These are phyloP conservation scores for Plestiodon gilberti DNA, from an alignment of 2,113 vertebrate species.

Conservation along the genomic window DNA sequence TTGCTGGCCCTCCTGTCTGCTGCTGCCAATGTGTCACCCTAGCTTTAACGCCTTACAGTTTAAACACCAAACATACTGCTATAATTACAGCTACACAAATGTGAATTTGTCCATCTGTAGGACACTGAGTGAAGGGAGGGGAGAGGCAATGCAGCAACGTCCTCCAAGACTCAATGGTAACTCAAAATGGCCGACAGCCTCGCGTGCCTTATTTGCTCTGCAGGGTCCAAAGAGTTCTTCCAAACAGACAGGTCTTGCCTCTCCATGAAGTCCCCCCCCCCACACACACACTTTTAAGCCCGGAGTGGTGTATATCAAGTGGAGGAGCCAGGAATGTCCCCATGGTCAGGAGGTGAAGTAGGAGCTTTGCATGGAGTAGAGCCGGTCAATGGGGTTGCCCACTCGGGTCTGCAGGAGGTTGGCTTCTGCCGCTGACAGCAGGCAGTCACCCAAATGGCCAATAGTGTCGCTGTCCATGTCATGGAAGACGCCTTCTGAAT, in stretches of 20 bases:
- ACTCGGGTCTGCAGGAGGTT: conserved; percentile 82
- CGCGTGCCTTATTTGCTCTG: not conserved
- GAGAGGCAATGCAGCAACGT: conserved; percentile 6
- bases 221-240: conserved; percentile 18
- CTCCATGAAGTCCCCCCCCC: not conserved
- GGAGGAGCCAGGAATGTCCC: conserved; percentile 11
- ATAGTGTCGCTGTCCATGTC: conserved; percentile 89
- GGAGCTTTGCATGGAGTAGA: conserved; percentile 93
- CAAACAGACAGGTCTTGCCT: not conserved
- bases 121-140: not conserved
- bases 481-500: conserved; percentile 88
- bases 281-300: fast-evolving
- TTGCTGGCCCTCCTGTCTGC: not conserved
- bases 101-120: not conserved
- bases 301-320: not conserved
- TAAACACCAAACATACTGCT: conserved; percentile 50
- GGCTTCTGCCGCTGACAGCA: conserved; percentile 80
- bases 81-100: conserved; percentile 55
- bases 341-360: conserved; percentile 91
- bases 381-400: conserved; percentile 90
- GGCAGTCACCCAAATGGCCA: conserved; percentile 86
- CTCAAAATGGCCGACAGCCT: fast-evolving
- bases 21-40: not conserved
- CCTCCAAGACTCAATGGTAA: not conserved
- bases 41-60: conserved; percentile 37